Evolutionary conservation across 2,888 invertebrate genomes (phyloP).

Genomic region (Plagodis pulveraria): DNA sequence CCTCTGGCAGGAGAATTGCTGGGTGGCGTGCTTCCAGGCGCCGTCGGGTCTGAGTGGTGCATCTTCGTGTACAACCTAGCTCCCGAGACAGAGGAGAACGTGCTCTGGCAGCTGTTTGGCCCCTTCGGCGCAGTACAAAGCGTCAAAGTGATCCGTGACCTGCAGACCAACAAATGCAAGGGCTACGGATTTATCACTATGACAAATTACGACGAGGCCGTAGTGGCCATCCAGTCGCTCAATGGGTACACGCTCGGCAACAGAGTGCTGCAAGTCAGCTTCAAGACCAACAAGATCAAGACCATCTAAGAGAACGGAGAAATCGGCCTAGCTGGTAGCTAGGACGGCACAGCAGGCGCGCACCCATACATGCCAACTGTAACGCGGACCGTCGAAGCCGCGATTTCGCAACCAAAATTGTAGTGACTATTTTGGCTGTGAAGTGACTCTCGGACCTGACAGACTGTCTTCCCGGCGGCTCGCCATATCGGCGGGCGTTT

Average conservation of each 20-base stretch:
- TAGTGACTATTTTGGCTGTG: slow-evolving; percentile 35
- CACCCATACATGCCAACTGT: slow-evolving; percentile 74
- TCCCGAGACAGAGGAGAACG: slow-evolving; percentile 97
- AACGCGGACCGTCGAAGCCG: slow-evolving; percentile 29
- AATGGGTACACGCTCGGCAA: slow-evolving; percentile 96
- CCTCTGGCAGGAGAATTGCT: slow-evolving; percentile 94
- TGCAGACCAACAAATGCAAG: slow-evolving; percentile 97
- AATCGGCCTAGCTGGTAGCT: slow-evolving; percentile 74
- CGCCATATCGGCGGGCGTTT: slow-evolving; percentile 54
- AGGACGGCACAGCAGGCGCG: slow-evolving; percentile 83
- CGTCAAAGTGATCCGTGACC: slow-evolving; percentile 96
- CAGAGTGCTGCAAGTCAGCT: slow-evolving; percentile 96
- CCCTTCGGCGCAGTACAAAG: slow-evolving; percentile 97
- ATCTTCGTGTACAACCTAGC: slow-evolving; percentile 98
- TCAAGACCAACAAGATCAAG: slow-evolving; percentile 94
- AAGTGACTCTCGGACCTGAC: slow-evolving; percentile 41
- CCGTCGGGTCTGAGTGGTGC: slow-evolving; percentile 92
- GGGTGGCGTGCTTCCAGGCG: slow-evolving; percentile 91
- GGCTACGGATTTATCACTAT: slow-evolving; percentile 98
- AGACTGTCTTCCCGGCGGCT: slow-evolving; percentile 50
- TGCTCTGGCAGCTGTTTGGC: slow-evolving; percentile 98
- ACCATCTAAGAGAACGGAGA: slow-evolving; percentile 85
- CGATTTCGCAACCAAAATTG: slow-evolving; percentile 35
- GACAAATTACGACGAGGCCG: slow-evolving; percentile 97
- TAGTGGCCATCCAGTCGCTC: slow-evolving; percentile 95